Base-by-base conservation (phyloP, 1,140 invertebrate species). In the Drosophila baimaii region DNA sequence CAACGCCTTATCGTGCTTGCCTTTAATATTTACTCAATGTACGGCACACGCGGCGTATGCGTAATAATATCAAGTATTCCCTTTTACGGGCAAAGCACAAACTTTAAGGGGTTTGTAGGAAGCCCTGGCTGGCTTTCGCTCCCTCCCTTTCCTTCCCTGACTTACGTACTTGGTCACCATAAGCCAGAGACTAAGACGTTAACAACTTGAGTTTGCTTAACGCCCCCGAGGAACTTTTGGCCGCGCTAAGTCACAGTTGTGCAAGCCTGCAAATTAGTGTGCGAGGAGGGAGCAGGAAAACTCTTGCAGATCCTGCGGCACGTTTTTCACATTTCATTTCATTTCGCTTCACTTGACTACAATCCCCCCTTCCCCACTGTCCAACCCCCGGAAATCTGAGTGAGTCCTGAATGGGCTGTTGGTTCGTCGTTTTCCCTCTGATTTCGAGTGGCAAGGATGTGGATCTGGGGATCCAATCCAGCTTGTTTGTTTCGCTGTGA, bases 321-420 rank as follows among this genome's bases (percentile, higher is more conserved):
- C 83, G 79, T 83, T 88, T 88, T 88, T 64, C 83, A 80, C 83
- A 83, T 86, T 85, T 81, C 70, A 81, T 77, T 83, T 77, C 72
- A 74, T 59, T 72, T 59, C 52, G 51, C 44, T 64, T 35, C 35
- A 35, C 41, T 71, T 25, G 44, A 21, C 29, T 35, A 17, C 13
- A 39, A 41, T 25, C 17, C 21, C 33, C 23, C 25, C n/a, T n/a
- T n/a, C n/a, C n/a, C n/a, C n/a, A n/a, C n/a, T n/a, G n/a, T n/a
- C n/a, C n/a, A n/a, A n/a, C n/a, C 21, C 33, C 23, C 25, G 15
- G 65, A 5, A 41, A 41, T 10, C 52, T 44, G 31, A 35, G 33
- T 6, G 41, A 21, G 25, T 29, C 17, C 17, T 71, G 51, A 46
- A 72, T 43, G 65, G 41, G 6, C 27, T 33, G 27, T 29, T 17